Conservation (phyloP, 1,140 invertebrate species). For the Pseudobourletiella spinata region DNA sequence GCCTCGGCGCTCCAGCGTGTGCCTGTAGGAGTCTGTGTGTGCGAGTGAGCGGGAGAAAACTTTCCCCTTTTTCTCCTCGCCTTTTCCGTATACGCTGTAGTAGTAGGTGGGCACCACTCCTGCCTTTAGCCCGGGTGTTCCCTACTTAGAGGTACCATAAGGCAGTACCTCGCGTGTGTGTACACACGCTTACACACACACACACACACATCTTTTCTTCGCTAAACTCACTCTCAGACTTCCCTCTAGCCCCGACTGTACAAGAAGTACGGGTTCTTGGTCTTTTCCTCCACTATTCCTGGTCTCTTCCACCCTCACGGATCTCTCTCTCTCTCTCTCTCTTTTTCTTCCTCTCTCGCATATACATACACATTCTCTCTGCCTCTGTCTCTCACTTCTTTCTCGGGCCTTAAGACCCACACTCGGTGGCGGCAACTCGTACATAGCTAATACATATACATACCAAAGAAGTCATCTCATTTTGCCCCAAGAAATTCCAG, state of each 20-base stretch:
- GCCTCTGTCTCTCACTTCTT: not conserved
- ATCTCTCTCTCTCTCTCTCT: slow-evolving; percentile 7
- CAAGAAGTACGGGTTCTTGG: slow-evolving; percentile 28
- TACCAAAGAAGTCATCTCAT: not conserved
- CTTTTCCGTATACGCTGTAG: not conserved
- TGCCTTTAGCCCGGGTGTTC: too few relatives aligned
- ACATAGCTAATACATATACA: too few relatives aligned
- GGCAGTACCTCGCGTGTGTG: not conserved
- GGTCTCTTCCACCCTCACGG: slow-evolving; percentile 21
- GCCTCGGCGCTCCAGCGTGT: too few relatives aligned
- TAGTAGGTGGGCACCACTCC: too few relatives aligned
- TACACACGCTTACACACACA: not conserved
- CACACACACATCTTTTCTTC: slow-evolving; percentile 15
- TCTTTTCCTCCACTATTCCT: slow-evolving; percentile 28
- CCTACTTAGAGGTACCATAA: not conserved
- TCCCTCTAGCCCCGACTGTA: not conserved
- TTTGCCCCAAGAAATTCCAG: not conserved
- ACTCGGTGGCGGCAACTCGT: too few relatives aligned
- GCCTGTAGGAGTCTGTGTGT: too few relatives aligned
- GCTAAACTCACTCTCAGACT: too few relatives aligned
- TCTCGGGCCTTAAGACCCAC: not conserved
- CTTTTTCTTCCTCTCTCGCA: slow-evolving; percentile 12
- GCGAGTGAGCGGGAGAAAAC: slow-evolving; percentile 16
- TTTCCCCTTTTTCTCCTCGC: slow-evolving; percentile 27
- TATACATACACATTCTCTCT: slow-evolving; percentile 3